Percentiles rank a stretch among this genome's conserved stretches.
These are phyloP conservation scores for Melieria crassipennis DNA, from an alignment of 2,888 invertebrate species.

Conservation along the genomic window DNA sequence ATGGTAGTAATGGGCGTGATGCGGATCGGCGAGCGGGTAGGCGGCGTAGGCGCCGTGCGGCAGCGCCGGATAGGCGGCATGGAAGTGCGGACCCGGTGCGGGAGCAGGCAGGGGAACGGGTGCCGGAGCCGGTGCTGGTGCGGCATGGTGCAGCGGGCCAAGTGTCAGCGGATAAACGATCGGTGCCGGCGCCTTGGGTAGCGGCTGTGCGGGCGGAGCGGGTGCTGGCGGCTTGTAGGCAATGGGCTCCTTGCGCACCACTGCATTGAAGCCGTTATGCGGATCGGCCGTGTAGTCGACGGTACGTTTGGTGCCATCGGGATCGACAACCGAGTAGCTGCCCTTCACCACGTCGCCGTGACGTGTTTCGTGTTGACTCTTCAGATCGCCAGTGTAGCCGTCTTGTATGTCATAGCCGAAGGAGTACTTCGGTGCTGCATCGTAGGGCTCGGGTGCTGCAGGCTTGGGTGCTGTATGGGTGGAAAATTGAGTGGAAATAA, in stretches of 20 bases:
- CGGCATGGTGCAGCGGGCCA: slow-evolving; percentile 40
- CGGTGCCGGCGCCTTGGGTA: slow-evolving; percentile 50
- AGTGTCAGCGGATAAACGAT: slow-evolving; percentile 50
- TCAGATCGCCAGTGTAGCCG: slow-evolving; percentile 67
- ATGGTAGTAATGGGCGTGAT: slow-evolving; percentile 51
- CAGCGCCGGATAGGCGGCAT: slow-evolving; percentile 58
- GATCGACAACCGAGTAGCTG: slow-evolving; percentile 68
- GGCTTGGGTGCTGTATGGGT: slow-evolving; percentile 50
- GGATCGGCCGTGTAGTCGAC: slow-evolving; percentile 71
- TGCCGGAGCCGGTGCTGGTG: slow-evolving; percentile 41
- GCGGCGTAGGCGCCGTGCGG: slow-evolving; percentile 55
- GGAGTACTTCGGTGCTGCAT: slow-evolving; percentile 66
- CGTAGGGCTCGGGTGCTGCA: slow-evolving; percentile 61
- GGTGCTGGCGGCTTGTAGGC: slow-evolving; percentile 55
- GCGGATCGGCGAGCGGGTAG: slow-evolving; percentile 41
- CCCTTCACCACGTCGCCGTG: slow-evolving; percentile 73
- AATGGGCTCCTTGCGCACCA: slow-evolving; percentile 63
- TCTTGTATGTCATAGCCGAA: slow-evolving; percentile 68
- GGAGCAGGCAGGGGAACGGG: slow-evolving; percentile 42
- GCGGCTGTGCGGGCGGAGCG: slow-evolving; percentile 50
- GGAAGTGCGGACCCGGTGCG: slow-evolving; percentile 48
- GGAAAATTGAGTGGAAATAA: neutral
- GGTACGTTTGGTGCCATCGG: slow-evolving; percentile 73
- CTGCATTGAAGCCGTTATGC: slow-evolving; percentile 66
- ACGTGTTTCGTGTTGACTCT: slow-evolving; percentile 72